Evolutionary conservation across 2,113 vertebrate genomes (phyloP).

Genomic region (Cinclus mexicanus): DNA sequence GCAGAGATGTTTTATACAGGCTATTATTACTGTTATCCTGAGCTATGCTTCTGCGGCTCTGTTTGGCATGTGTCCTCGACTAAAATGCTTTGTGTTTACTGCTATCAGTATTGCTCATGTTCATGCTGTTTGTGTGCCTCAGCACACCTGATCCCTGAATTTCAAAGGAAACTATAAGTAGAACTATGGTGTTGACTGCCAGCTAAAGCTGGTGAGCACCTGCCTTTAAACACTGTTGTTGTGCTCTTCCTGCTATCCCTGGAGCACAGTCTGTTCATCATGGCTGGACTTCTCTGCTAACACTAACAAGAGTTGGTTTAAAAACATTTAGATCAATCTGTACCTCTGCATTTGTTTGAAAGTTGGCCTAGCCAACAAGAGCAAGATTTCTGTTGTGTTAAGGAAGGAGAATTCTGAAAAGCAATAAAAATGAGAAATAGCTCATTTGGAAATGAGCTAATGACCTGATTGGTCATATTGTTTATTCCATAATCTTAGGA

Average conservation of each 20-base stretch:
- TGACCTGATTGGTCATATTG: not conserved
- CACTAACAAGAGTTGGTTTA: not conserved
- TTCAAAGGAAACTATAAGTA: not conserved
- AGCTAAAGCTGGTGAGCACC: not conserved
- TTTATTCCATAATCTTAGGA: not conserved
- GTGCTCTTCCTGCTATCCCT: not conserved
- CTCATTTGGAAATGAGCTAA: not conserved
- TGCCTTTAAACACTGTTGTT: not conserved
- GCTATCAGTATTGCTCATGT: not conserved
- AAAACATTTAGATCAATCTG: not conserved
- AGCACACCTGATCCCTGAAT: not conserved
- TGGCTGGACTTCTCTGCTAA: not conserved
- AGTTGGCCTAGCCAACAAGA: not conserved
- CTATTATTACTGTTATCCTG: not conserved
- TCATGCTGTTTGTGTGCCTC: not conserved
- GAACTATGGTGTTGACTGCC: not conserved
- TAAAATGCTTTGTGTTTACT: not conserved
- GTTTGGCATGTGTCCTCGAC: fast-evolving
- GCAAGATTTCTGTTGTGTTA: not conserved
- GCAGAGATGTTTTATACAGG: not conserved
- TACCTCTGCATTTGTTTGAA: not conserved
- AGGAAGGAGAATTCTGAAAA: not conserved
- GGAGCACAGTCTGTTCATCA: not conserved
- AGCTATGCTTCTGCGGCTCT: not conserved
- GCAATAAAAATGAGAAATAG: not conserved